Percentiles rank a stretch among this genome's conserved stretches.
phyloP scores from a whole-genome alignment of 1,140 invertebrate species.

The Pachyrhynchus sulphureomaculatus region DNA sequence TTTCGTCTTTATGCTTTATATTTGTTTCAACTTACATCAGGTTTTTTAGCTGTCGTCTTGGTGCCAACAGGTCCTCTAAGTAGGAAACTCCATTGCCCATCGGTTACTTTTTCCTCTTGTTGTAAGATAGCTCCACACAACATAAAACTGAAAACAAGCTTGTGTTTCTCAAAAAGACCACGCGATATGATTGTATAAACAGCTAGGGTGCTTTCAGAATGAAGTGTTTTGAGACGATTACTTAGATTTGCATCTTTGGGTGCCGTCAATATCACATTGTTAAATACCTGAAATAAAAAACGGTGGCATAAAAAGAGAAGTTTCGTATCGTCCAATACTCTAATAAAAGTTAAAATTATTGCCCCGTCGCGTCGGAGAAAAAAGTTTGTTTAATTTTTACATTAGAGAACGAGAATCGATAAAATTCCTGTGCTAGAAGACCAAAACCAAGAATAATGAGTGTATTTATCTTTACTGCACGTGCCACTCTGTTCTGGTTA shows the following conservation, averaged over 20 bases:
- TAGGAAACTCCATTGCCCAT: constrained; percentile 72
- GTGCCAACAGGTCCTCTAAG: constrained; percentile 65
- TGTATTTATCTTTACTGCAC: too few relatives aligned
- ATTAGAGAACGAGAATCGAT: too few relatives aligned
- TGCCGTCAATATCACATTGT: constrained; percentile 69
- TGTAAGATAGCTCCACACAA: constrained; percentile 74
- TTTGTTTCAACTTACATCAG: constrained; percentile 16
- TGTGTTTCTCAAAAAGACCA: constrained; percentile 87
- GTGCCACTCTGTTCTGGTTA: too few relatives aligned
- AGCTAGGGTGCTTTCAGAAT: constrained; percentile 74
- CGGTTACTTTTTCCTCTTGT: constrained; percentile 58
- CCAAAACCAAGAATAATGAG: too few relatives aligned
- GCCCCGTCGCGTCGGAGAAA: too few relatives aligned
- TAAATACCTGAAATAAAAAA: constrained; percentile 65
- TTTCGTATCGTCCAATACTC: too few relatives aligned
- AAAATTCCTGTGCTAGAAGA: too few relatives aligned
- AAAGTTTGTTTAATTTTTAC: too few relatives aligned
- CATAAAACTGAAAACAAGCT: constrained; percentile 85
- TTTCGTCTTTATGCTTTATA: too few relatives aligned
- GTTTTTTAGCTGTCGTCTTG: constrained; percentile 44
- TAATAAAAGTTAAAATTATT: too few relatives aligned
- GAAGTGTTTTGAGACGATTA: constrained; percentile 65
- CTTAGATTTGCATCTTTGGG: constrained; percentile 66
- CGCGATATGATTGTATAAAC: constrained; percentile 87
- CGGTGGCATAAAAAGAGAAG: too few relatives aligned